phyloP scores from a whole-genome alignment of 2,113 vertebrate species.

The Petrocephalus microphthalmus region DNA sequence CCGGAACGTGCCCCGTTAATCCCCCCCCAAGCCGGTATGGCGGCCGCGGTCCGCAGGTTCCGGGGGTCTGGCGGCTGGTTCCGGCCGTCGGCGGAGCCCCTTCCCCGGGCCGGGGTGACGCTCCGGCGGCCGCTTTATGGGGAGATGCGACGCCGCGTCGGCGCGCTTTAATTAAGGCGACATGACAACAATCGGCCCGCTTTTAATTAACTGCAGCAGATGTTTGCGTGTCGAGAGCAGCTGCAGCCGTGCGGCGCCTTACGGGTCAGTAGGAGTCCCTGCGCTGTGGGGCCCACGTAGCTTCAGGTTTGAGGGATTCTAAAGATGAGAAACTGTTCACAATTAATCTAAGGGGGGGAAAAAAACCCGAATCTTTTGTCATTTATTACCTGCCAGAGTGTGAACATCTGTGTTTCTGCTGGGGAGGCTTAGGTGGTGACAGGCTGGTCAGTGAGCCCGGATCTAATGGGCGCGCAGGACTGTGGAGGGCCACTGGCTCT shows the following conservation, averaged over 20 bases:
- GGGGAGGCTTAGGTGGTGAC: background rate
- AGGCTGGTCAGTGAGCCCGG: background rate
- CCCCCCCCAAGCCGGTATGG: background rate
- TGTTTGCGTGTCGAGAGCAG: background rate
- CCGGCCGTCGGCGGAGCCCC: background rate
- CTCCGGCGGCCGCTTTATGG: background rate
- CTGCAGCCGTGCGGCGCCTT: background rate
- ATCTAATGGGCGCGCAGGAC: background rate
- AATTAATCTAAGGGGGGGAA: background rate
- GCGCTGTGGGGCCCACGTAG: background rate
- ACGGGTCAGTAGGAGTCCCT: background rate
- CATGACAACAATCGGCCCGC: background rate
- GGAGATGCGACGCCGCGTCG: background rate
- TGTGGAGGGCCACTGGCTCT: background rate
- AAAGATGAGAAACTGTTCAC: background rate
- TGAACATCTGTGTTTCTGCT: background rate
- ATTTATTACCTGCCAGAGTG: background rate
- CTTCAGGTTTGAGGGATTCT: background rate
- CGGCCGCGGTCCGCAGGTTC: no score
- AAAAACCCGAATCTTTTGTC: background rate
- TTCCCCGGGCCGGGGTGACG: no score
- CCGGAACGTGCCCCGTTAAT: no score
- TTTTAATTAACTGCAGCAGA: background rate
- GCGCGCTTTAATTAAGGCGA: background rate
- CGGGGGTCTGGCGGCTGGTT: no score